phyloP scores from a whole-genome alignment of 2,797 vertebrate genomes.

The Melopsittacus undulatus region DNA sequence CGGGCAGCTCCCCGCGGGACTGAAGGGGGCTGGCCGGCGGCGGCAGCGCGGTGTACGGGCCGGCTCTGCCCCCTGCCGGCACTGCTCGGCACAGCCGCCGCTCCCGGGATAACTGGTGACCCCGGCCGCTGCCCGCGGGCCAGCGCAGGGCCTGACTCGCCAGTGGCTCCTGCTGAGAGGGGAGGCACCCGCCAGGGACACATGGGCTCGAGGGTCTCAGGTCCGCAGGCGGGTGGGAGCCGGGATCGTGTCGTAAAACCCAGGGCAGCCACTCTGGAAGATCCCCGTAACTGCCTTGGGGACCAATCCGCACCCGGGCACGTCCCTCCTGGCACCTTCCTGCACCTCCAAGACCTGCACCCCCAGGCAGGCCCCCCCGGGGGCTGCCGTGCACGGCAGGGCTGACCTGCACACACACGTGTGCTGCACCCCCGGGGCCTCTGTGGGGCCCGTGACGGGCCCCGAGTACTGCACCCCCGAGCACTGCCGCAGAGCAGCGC shows the following conservation, averaged over 20 bases:
- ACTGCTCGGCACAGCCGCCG: background rate
- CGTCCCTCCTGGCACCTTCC: background rate
- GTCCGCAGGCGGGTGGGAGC: background rate
- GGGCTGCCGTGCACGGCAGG: background rate
- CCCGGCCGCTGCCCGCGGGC: too few relatives aligned
- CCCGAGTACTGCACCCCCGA: background rate
- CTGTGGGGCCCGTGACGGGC: rapidly evolving
- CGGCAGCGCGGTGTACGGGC: background rate
- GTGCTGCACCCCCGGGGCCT: background rate
- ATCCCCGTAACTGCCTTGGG: background rate
- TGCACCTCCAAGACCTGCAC: background rate
- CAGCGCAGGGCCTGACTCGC: background rate
- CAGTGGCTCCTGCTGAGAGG: background rate
- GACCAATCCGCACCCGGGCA: background rate
- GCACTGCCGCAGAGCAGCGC: background rate
- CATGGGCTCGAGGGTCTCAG: background rate
- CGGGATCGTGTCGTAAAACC: background rate
- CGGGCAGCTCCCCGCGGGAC: background rate
- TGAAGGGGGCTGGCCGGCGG: background rate
- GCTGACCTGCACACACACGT: background rate
- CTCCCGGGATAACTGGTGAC: background rate
- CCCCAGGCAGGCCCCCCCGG: background rate
- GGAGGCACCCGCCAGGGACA: background rate
- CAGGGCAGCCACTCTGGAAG: background rate
- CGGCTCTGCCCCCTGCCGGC: conserved; percentile 49